Evolutionary conservation across 2,888 invertebrate genomes (phyloP).

Genomic region (Amblyteles armatorius): DNA sequence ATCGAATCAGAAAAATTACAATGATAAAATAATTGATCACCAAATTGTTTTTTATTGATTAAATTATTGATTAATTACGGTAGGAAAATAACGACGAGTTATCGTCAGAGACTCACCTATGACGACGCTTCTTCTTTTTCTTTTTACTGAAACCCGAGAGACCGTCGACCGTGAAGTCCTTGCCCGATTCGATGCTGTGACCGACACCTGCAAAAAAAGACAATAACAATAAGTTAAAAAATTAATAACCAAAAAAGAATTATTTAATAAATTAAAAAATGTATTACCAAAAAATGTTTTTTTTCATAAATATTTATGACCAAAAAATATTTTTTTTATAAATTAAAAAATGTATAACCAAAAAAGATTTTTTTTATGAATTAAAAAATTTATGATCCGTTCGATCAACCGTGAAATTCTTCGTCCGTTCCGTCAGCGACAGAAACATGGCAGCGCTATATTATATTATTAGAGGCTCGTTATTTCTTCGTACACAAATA

Average conservation of each 20-base stretch:
- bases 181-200: conserved; percentile 90
- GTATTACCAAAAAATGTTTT: too few species aligned
- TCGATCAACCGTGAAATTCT: neutral
- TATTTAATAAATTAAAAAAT: too few species aligned
- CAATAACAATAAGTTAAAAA: conserved; percentile 23
- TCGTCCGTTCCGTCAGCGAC: neutral
- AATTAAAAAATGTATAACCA: neutral
- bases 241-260: neutral
- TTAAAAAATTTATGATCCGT: neutral
- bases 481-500: conserved; percentile 71
- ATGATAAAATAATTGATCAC: too few species aligned
- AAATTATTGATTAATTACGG: too few species aligned
- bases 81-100: conserved; percentile 55
- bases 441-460: conserved; percentile 5
- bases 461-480: conserved; percentile 72
- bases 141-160: conserved; percentile 93
- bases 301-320: too few species aligned
- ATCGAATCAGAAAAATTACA: too few species aligned
- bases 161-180: conserved; percentile 94
- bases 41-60: too few species aligned
- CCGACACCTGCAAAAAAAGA: conserved; percentile 86
- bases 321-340: too few species aligned
- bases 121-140: conserved; percentile 97
- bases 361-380: neutral
- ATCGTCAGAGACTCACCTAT: conserved; percentile 89